These are phyloP conservation scores for Lutjanus erythropterus DNA, from an alignment of 2,113 vertebrate species.

Conservation along the genomic window DNA sequence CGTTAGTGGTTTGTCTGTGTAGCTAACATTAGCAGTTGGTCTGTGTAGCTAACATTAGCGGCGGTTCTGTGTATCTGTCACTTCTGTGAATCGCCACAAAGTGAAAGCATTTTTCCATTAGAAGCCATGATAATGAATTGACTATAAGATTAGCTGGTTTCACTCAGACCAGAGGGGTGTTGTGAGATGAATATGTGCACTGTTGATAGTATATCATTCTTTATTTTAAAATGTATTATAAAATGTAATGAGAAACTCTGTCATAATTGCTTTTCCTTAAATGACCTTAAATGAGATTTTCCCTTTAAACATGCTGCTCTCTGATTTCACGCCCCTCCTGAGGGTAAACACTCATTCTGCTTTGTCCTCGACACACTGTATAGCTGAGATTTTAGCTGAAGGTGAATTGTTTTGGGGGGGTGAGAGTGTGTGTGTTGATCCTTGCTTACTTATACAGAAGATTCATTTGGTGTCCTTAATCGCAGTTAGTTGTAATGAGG, in stretches of 20 bases:
- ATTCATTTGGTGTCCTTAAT: slow-evolving; percentile 18
- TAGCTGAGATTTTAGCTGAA: slow-evolving; percentile 40
- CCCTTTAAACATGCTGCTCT: slow-evolving; percentile 19
- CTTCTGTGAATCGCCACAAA: no score
- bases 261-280: slow-evolving; percentile 48
- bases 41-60: no score
- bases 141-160: no score
- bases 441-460: slow-evolving; percentile 25
- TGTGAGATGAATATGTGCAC: no score
- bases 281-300: slow-evolving; percentile 51
- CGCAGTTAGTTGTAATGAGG: slow-evolving; percentile 40
- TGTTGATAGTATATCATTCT: no score
- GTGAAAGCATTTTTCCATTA: no score
- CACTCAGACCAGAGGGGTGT: no score
- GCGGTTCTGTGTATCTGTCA: no score
- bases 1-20: no score
- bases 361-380: slow-evolving; percentile 29
- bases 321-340: slow-evolving; percentile 32
- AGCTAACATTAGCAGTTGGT: no score
- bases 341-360: slow-evolving; percentile 15
- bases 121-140: no score
- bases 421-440: background rate
- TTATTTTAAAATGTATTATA: no score
- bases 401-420: slow-evolving; percentile 27
- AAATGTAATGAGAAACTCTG: slow-evolving; percentile 39